Base-by-base conservation (phyloP, 2,888 invertebrate genomes). In the Alsophila aescularia region DNA sequence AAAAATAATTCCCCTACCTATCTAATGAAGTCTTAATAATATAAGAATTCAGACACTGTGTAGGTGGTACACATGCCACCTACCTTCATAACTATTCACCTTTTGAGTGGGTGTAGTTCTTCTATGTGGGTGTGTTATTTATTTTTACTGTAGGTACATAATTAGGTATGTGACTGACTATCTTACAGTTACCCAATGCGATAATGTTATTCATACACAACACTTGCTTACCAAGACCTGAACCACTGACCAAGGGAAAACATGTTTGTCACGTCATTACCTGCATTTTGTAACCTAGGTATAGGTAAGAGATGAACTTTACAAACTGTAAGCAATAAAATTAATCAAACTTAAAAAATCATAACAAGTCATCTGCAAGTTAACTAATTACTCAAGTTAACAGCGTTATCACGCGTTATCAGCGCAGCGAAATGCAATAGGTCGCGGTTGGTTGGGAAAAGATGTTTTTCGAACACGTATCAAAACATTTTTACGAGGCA, bases 341-440 rank as follows among this genome's bases (percentile, higher is more conserved):
- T 53, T 56, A 57, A 62, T 61, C 40, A 16, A 13, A 29, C 18
- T 5, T 7, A 31, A 15, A 13, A 37, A 37, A 42, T 36, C 29
- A 8, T 45, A 47, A 59, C 49, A 41, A 56, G 52, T 57, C 51
- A 59, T 60, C 51, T 52, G 47, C 49, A 44, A 55, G 58, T 51
- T 61, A 64, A 64, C 52, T 61, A 64, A 64, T 66, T 65, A 62
- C 54, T 52, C 37, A 21, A 50, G 35, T 48, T 52, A 54, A 59
- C 24, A 53, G 18, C 43, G 51, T 50, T 62, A 60, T 57, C 58
- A 41, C 39, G 15, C 44, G 44, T 45, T 62, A 65, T 62, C 62
- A 58, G 36, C 34, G 53, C 52, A 45, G 49, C 34, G 21, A 51
- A 53, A 48, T 49, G 45, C 36, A 56, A 34, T 48, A 42, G 29